Evolutionary conservation across 2,797 vertebrate genomes (phyloP).

Genomic region (Thaleichthys pacificus): DNA sequence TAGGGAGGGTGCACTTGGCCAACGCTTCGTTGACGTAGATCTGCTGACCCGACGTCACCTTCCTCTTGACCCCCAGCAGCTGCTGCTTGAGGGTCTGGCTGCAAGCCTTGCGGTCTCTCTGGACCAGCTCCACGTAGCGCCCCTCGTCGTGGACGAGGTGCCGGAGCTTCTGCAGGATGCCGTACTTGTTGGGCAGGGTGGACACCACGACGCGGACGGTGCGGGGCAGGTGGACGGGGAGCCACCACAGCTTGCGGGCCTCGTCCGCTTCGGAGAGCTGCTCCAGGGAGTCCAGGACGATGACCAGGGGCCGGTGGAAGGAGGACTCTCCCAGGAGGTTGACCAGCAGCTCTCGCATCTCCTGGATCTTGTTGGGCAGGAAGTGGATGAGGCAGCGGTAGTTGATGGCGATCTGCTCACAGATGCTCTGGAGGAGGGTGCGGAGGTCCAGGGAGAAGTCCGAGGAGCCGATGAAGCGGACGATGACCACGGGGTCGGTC

Average conservation of each 20-base stretch:
- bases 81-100: conserved; percentile 98
- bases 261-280: conserved; percentile 94
- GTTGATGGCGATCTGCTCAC: conserved; percentile 94
- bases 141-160: conserved; percentile 91
- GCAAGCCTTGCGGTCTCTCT: conserved; percentile 93
- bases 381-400: conserved; percentile 94
- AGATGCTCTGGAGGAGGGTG: conserved; percentile 93
- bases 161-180: conserved; percentile 95
- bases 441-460: conserved; percentile 89
- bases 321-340: conserved; percentile 95
- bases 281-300: conserved; percentile 93
- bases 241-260: conserved; percentile 97
- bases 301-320: conserved; percentile 89
- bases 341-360: conserved; percentile 92
- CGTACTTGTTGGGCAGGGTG: conserved; percentile 96
- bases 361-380: conserved; percentile 94
- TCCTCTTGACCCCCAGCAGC: conserved; percentile 90
- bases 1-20: conserved; percentile 95
- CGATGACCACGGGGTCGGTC: conserved; percentile 91
- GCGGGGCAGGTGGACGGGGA: conserved; percentile 91
- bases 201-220: conserved; percentile 93
- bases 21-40: conserved; percentile 98
- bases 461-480: conserved; percentile 92
- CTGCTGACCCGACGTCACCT: conserved; percentile 98
- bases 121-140: conserved; percentile 89